Base-by-base conservation (phyloP, 2,113 vertebrate species). In the Protobothrops flavoviridis region DNA sequence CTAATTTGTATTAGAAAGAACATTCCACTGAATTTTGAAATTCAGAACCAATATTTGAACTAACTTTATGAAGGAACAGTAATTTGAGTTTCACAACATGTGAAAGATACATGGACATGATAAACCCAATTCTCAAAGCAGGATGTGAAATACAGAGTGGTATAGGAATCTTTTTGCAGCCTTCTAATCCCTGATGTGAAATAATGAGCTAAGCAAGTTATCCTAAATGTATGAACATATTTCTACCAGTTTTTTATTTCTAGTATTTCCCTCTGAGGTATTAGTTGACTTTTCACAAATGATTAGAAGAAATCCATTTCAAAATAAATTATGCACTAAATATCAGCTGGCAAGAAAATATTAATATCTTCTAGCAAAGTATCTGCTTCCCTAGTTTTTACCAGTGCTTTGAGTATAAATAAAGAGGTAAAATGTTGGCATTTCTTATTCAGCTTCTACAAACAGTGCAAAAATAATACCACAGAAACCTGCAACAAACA, bases 261-360 rank as follows among this genome's bases (percentile, higher is more conserved):
- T 91, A 95, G 93, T 92, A 91, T 93, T 93, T 95, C 94, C 56
- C 61, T 95, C 85, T 59, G 92, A 94, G 91, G 89, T 90, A 94
- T 33, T 93, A 21, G 20, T 56, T 86, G 53, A 15, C 43, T 85
- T 87, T 56, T 91, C 45, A 69, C 0, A 93, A 96, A 23, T 7
- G 92, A 95, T 56, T 88, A 95, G 92, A 85, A 86, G 5, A 86
- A 93, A 87, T 93, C 96, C 33, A 97, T 96, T 96, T 1, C 26
- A 93, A 95, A 95, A 96, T 96, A 96, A 96, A 95, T 96, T 96
- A 95, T 92, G 89, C 61, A 95, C 53, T 94, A 48, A 45, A 92
- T 9, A 94, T 74, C 11, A 52, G 45, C 33, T 81, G 74, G 12
- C 17, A 11, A 55, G 64, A 39, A 39, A 21, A 86, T 56, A 85